Base-by-base conservation (phyloP, 2,888 invertebrate genomes). In the Lithophane socia region DNA sequence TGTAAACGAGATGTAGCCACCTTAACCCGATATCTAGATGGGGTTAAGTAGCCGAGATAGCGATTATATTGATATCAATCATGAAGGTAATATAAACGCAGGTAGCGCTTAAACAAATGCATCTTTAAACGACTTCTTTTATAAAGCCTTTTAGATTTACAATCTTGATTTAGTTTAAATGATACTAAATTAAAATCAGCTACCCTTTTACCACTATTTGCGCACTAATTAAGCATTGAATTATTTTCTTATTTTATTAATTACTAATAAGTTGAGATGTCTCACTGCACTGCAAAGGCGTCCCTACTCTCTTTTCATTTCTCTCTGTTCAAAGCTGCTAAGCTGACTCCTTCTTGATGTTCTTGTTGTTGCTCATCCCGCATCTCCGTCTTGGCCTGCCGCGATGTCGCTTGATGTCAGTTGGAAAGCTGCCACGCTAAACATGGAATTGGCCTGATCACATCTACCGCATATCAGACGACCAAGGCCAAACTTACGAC, bases 1-100 rank as follows among this genome's bases (percentile, higher is more conserved):
- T 80, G 81, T 87, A 78, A 86, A 82, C 75, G 79, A 86, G 79
- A 89, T 82, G 78, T 80, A 73, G 75, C 78, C 82, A 79, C 85
- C 82, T 82, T 69, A 65, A 79, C 83, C 73, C 69, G 80, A 73
- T 75, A 83, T 85, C 86, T 79, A 83, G 85, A 88, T 85, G 68
- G 83, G 76, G 24, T 86, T 79, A 80, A 82, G 87, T 75, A 75
- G 77, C 73, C 64, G 70, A 82, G 77, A 80, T 79, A 73, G 52
- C 69, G 87, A 80, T 82, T 77, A 81, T 79, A 82, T 80, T 65
- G 79, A 88, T 79, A 81, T 75, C 79, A 66, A 82, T 77, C 80
- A 80, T 75, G 83, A 83, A 83, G 63, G 77, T 75, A 77, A 66
- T 79, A 77, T 83, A 80, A 76, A 77, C 42, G 61, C 79, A 70